A percentile compares a stretch with the other conserved stretches of the same genome.
Conservation (phyloP, 92 coral and sea anemone genomes). For the Pocillopora grandis region DNA sequence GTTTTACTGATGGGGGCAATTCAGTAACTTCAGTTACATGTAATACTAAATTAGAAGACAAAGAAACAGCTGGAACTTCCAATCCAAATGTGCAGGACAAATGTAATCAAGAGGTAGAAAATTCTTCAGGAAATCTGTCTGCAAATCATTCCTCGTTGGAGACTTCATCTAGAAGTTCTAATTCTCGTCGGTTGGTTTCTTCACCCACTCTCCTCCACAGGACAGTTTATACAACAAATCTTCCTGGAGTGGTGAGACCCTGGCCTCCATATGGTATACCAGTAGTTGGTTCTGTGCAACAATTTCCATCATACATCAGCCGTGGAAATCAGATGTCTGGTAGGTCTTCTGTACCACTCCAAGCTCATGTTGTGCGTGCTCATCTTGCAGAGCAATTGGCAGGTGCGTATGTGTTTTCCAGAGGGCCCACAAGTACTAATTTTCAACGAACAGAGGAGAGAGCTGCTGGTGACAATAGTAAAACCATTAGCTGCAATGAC, state of each 20-base stretch:
- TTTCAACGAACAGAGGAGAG: conserved; percentile 16
- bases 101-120: conserved; percentile 12
- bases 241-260: conserved; percentile 27
- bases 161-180: conserved; percentile 22
- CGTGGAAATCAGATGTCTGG: background rate
- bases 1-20: background rate
- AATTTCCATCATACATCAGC: background rate
- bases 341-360: conserved; percentile 1
- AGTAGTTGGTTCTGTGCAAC: conserved; percentile 12
- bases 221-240: conserved; percentile 64
- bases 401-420: conserved; percentile 14
- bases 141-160: background rate
- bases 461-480: conserved; percentile 23
- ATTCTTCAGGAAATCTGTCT: conserved; percentile 8
- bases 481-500: conserved; percentile 32
- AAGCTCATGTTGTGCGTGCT: conserved; percentile 36
- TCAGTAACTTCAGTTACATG: background rate
- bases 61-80: background rate
- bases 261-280: conserved; percentile 22
- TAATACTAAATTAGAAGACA: background rate
- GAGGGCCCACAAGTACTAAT: conserved; percentile 30
- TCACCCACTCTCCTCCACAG: conserved; percentile 79
- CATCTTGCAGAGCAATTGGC: conserved; percentile 25
- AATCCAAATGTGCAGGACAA: conserved; percentile 12
- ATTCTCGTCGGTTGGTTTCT: conserved; percentile 53